Conservation (phyloP, 2,888 invertebrate species). For the Drosophila differens region DNA sequence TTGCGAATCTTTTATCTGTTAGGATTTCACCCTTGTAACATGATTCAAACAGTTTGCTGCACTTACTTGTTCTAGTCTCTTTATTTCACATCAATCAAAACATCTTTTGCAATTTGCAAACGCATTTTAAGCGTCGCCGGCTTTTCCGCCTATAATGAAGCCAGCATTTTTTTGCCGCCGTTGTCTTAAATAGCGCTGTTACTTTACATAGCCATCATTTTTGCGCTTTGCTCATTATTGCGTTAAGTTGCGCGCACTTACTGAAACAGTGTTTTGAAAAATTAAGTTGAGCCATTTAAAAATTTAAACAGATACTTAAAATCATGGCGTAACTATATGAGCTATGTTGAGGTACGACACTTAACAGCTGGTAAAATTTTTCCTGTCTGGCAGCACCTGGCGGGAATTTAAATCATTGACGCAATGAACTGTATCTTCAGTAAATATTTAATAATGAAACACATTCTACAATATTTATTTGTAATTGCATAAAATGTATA, state of each 20-base stretch:
- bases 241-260: neutral
- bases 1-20: slow-evolving; percentile 20
- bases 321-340: neutral
- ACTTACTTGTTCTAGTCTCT: neutral
- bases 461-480: neutral
- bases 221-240: slow-evolving; percentile 4
- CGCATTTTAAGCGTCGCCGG: slow-evolving; percentile 17
- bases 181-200: slow-evolving; percentile 1
- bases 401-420: neutral
- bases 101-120: neutral
- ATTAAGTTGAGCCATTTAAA: neutral
- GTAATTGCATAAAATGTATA: neutral
- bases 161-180: slow-evolving; percentile 30
- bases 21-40: neutral
- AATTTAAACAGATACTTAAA: neutral
- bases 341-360: neutral
- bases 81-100: neutral
- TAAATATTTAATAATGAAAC: neutral
- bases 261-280: no score
- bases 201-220: neutral
- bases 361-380: neutral
- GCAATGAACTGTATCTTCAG: neutral
- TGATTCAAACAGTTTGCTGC: neutral
- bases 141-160: slow-evolving; percentile 40
- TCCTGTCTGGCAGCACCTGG: neutral